Conservation (phyloP, 2,113 vertebrate species). For the Lophotis ruficrista region DNA sequence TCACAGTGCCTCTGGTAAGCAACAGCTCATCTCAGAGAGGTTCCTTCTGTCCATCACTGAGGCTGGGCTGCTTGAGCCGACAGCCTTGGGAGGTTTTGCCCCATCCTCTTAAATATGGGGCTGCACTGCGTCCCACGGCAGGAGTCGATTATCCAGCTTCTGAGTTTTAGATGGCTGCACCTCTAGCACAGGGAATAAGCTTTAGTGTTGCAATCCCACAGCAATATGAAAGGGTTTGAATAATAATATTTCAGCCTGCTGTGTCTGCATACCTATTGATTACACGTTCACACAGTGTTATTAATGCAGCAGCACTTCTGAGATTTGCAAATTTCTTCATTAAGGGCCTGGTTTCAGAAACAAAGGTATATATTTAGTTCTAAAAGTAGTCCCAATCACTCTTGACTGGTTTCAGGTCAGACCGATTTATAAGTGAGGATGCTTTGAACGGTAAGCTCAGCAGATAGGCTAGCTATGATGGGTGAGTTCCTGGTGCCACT, state of each 20-base stretch:
- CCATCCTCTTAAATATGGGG: not conserved
- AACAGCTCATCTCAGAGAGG: not conserved
- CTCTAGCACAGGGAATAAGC: not conserved
- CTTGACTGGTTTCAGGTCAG: not conserved
- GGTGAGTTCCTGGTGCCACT: not conserved
- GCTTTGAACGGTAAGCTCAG: not conserved
- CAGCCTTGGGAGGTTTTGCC: fast-evolving
- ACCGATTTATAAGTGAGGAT: not conserved
- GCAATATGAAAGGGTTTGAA: not conserved
- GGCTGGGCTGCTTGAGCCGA: not conserved
- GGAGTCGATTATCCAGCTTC: not conserved
- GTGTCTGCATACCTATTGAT: not conserved
- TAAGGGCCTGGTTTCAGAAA: slow-evolving; percentile 4
- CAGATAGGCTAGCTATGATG: not conserved
- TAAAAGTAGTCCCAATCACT: not conserved
- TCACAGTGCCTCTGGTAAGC: not conserved
- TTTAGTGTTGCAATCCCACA: not conserved
- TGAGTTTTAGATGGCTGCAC: not conserved
- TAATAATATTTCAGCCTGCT: slow-evolving; percentile 7
- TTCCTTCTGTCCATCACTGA: not conserved
- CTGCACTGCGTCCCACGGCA: not conserved
- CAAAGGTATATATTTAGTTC: slow-evolving; percentile 8
- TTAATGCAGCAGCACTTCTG: not conserved
- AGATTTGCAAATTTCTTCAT: slow-evolving; percentile 11
- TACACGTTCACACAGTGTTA: not conserved